Base-by-base conservation (phyloP, 1,140 invertebrate species). In the Paraescarpia echinospica region DNA sequence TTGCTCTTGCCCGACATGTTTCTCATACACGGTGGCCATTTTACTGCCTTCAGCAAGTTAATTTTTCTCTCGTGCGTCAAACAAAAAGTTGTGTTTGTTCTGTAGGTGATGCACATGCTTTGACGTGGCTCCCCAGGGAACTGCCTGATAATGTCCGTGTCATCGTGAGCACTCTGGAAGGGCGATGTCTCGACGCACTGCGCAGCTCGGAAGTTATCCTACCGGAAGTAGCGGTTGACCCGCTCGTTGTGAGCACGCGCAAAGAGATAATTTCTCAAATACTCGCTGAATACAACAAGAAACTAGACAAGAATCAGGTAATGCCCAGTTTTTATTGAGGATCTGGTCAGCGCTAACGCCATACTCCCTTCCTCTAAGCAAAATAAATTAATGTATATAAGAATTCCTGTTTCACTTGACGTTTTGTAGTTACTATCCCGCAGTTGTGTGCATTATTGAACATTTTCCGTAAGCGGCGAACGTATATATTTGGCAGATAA, bases 251-350 rank as follows among this genome's bases (percentile, higher is more conserved):
- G 33, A 88, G 51, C 31, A 59, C 35, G 31, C 35, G 92, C 35
- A 35, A 59, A 33, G 92, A 94, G 22, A 94, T 94, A 9, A 93
- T 93, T 8, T 34, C 6, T 27, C 91, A 94, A 88, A 93, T 93
- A 77, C 90, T 94, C 27, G 93, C 89, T 4, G 93, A 94, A 8
- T 94, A 93, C 91, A 94, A 94, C 92, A 94, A 94, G 89, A 92
- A 92, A n/a, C 89, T 94, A 14, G 94, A 94, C 89, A 41, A 90
- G 88, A 93, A 94, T 92, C 94, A 94, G 93, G 94, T 94, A 93
- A n/a, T 33, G n/a, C n/a, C n/a, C n/a, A n/a, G n/a, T n/a, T n/a
- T n/a, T n/a, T n/a, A n/a, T n/a, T n/a, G n/a, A n/a, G n/a, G n/a
- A n/a, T n/a, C n/a, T n/a, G n/a, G n/a, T n/a, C n/a, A n/a, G n/a